phyloP scores from a whole-genome alignment of 2,113 vertebrate genomes.

The Chloropsis hardwickii region DNA sequence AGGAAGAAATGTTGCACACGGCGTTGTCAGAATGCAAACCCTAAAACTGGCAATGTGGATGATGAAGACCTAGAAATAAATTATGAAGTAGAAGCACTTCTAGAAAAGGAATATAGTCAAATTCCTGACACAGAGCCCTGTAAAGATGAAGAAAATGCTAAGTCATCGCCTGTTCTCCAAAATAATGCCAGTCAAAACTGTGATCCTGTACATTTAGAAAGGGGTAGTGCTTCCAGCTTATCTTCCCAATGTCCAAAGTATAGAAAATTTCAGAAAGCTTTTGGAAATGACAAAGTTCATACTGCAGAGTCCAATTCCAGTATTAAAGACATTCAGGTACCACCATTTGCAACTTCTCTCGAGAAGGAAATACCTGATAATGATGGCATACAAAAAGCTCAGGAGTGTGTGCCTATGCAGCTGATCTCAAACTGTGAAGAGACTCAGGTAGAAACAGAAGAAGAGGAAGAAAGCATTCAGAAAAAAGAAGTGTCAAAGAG shows the following conservation, averaged over 20 bases:
- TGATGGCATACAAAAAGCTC: slow-evolving; percentile 62
- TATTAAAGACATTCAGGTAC: slow-evolving; percentile 70
- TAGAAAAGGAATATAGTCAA: slow-evolving; percentile 55
- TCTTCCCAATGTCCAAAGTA: slow-evolving; percentile 79
- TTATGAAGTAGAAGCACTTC: slow-evolving; percentile 62
- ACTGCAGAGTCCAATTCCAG: slow-evolving; percentile 74
- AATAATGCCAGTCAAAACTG: slow-evolving; percentile 61
- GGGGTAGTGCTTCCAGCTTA: slow-evolving; percentile 36
- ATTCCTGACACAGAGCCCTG: slow-evolving; percentile 44
- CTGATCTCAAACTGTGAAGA: slow-evolving; percentile 68
- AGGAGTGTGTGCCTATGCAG: slow-evolving; percentile 61
- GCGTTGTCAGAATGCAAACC: slow-evolving; percentile 68
- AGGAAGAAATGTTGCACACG: slow-evolving; percentile 76
- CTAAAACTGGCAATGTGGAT: slow-evolving; percentile 2
- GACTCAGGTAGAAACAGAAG: slow-evolving; percentile 51
- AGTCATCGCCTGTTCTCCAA: slow-evolving; percentile 5
- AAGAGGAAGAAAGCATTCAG: background rate
- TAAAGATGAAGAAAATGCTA: slow-evolving; percentile 61
- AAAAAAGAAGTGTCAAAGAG: slow-evolving; percentile 13
- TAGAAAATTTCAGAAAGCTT: slow-evolving; percentile 78
- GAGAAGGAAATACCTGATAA: slow-evolving; percentile 66
- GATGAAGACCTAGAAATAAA: slow-evolving; percentile 57
- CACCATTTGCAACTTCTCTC: slow-evolving; percentile 68
- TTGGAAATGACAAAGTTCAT: slow-evolving; percentile 78
- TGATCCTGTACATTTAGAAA: slow-evolving; percentile 62